Conservation (phyloP, 1,140 invertebrate genomes). For the Homalodisca vitripennis region DNA sequence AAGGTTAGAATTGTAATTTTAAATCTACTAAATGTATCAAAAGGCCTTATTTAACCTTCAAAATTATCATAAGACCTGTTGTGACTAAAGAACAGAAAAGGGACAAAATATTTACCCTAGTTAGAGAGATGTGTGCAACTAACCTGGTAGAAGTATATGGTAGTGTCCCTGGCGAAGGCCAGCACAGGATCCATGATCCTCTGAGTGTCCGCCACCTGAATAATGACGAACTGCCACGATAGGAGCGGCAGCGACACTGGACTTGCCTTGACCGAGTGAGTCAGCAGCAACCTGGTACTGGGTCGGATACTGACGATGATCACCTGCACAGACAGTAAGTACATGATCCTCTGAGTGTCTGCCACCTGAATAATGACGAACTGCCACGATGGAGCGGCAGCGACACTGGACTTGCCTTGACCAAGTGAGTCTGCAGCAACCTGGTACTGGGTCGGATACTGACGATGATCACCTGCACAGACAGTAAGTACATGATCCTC, state of each 20-base stretch:
- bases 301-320: constrained; percentile 84
- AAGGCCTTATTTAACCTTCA: no score
- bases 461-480: constrained; percentile 80
- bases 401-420: constrained; percentile 55
- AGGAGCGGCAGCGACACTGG: constrained; percentile 76
- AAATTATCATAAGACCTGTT: no score
- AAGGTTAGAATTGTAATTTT: no score
- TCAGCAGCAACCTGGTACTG: constrained; percentile 64
- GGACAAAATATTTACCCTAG: no score
- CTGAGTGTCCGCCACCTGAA: constrained; percentile 68
- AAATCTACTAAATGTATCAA: no score
- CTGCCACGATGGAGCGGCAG: constrained; percentile 89
- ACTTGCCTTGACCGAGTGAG: constrained; percentile 48
- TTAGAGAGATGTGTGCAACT: constrained; percentile 19
- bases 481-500: constrained; percentile 75
- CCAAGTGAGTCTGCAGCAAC: constrained; percentile 55
- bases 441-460: constrained; percentile 73
- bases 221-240: constrained; percentile 89
- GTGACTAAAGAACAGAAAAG: no score
- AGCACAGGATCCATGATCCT: constrained; percentile 80
- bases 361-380: constrained; percentile 81
- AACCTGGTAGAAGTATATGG: constrained; percentile 82
- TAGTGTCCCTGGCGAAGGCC: constrained; percentile 78
- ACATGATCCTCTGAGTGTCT: constrained; percentile 64
- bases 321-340: constrained; percentile 77